Percentiles rank a stretch among this genome's conserved stretches.
phyloP scores from a whole-genome alignment of 2,113 vertebrate genomes.

The Serilophus lunatus region DNA sequence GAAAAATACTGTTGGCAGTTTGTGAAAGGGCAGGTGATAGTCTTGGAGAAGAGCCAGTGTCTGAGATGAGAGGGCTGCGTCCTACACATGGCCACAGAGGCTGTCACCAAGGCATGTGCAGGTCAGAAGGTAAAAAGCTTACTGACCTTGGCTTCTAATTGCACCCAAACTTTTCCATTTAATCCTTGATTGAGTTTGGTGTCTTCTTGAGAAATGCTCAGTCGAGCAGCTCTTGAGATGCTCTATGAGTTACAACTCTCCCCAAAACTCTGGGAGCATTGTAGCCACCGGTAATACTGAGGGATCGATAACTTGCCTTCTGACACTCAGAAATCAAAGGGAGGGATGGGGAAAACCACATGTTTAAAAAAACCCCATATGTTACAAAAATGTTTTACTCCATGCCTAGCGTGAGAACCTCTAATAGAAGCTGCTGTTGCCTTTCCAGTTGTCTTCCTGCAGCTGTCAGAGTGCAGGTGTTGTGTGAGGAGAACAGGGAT shows the following conservation, averaged over 20 bases:
- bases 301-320: background rate
- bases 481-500: background rate
- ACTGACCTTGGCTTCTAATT: background rate
- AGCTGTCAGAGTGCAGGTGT: background rate
- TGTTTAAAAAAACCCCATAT: background rate
- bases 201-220: background rate
- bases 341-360: background rate
- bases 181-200: background rate
- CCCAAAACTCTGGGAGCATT: background rate
- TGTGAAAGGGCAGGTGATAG: background rate
- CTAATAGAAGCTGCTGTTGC: background rate
- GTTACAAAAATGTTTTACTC: background rate
- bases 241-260: background rate
- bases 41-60: background rate
- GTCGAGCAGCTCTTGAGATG: background rate
- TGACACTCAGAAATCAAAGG: background rate
- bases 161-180: background rate
- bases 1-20: background rate
- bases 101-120: rapidly evolving
- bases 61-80: background rate
- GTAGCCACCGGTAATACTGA: background rate
- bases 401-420: background rate
- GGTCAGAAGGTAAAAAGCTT: background rate
- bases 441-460: background rate
- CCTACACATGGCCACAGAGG: rapidly evolving